phyloP scores from a whole-genome alignment of 2,888 invertebrate species.

The Nematopogon swammerdamellus region DNA sequence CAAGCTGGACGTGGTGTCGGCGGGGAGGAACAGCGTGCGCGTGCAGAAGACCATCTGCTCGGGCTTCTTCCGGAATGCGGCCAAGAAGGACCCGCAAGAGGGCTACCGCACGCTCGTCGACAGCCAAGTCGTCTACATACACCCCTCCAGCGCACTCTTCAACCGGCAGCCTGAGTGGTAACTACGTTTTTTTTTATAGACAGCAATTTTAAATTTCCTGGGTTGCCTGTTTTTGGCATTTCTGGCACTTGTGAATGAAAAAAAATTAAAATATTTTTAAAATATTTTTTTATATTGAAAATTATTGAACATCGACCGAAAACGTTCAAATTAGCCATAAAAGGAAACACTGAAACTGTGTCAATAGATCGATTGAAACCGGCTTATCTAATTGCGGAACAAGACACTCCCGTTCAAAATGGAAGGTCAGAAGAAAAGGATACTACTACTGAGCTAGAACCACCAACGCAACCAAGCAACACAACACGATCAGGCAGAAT shows the following conservation, averaged over 20 bases:
- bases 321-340: too few species aligned
- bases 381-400: too few species aligned
- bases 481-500: too few species aligned
- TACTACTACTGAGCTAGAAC: too few species aligned
- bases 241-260: background rate
- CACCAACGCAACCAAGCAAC: too few species aligned
- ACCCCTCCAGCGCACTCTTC: conserved; percentile 96
- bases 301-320: too few species aligned
- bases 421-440: too few species aligned
- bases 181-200: too few species aligned
- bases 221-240: too few species aligned
- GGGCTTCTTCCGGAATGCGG: conserved; percentile 98
- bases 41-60: conserved; percentile 98
- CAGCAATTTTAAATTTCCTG: background rate
- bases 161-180: conserved; percentile 99
- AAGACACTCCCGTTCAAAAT: too few species aligned
- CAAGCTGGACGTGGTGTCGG: conserved; percentile 94
- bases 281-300: background rate
- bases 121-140: conserved; percentile 97
- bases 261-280: background rate
- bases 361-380: too few species aligned
- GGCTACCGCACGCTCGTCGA: conserved; percentile 96
- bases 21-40: conserved; percentile 91
- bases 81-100: conserved; percentile 99
- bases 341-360: too few species aligned